phyloP scores from a whole-genome alignment of 2,113 vertebrate species.

The Perognathus longimembris region DNA sequence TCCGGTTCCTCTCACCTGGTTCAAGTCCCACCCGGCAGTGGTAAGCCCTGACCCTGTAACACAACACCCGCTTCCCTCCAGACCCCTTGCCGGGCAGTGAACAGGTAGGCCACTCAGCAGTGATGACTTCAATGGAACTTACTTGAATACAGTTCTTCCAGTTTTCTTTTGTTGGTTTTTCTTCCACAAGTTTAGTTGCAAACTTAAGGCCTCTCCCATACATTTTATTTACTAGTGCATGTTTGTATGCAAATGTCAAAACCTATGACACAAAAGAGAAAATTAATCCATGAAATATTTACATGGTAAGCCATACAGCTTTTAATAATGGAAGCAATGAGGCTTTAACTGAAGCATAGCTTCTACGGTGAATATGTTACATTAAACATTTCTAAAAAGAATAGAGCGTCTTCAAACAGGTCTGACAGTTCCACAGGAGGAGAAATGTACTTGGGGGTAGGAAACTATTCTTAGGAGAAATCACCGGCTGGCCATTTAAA shows the following conservation, averaged over 20 bases:
- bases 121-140: conserved; percentile 59
- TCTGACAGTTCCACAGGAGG: neutral
- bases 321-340: conserved; percentile 38
- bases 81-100: neutral
- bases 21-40: too few species aligned
- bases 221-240: conserved; percentile 96
- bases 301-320: neutral
- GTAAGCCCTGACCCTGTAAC: too few species aligned
- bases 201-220: conserved; percentile 96
- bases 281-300: conserved; percentile 17
- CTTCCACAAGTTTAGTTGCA: conserved; percentile 96
- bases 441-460: neutral
- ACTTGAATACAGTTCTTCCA: conserved; percentile 98
- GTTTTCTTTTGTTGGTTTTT: conserved; percentile 98
- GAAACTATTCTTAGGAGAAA: neutral
- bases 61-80: too few species aligned
- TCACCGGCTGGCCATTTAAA: neutral
- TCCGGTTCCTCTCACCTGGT: too few species aligned
- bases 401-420: neutral
- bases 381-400: neutral
- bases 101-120: neutral
- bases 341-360: neutral
- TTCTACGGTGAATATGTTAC: conserved; percentile 8
- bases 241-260: conserved; percentile 97
- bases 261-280: conserved; percentile 87